Percentiles rank a stretch among this genome's conserved stretches.
Conservation (phyloP, 2,113 vertebrate genomes). For the Mola mola region DNA sequence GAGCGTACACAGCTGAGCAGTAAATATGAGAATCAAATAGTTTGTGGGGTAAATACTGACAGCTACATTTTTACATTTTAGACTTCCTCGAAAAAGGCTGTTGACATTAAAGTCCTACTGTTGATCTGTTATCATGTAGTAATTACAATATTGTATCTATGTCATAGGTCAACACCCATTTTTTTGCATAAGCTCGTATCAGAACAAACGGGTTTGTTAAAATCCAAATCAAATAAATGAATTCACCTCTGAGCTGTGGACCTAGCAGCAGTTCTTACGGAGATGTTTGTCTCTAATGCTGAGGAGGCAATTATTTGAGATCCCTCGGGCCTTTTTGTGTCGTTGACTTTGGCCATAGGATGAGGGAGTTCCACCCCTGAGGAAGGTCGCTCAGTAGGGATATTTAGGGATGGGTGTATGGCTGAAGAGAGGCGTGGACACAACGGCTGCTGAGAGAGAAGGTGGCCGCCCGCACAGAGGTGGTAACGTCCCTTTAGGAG, state of each 20-base stretch:
- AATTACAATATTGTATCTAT: no score
- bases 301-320: constrained; percentile 42
- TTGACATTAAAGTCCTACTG: no score
- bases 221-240: no score
- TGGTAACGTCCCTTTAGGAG: constrained; percentile 35
- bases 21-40: background rate
- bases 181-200: no score
- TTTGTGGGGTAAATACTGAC: background rate
- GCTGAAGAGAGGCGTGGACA: constrained; percentile 20
- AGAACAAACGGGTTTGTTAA: no score
- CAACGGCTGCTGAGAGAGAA: constrained; percentile 12
- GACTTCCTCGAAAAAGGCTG: no score
- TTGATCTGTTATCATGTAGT: no score
- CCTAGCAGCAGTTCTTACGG: constrained; percentile 17
- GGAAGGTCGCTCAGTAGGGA: constrained; percentile 2
- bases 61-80: no score
- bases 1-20: constrained; percentile 2
- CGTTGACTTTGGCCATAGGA: constrained; percentile 29
- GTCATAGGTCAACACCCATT: no score
- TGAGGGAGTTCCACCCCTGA: constrained; percentile 57
- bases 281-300: constrained; percentile 44
- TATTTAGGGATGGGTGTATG: background rate
- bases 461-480: background rate
- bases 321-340: constrained; percentile 58
- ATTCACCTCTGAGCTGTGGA: constrained; percentile 42